These are phyloP conservation scores for Agelaius phoeniceus DNA, from an alignment of 2,113 vertebrate genomes.

Conservation along the genomic window DNA sequence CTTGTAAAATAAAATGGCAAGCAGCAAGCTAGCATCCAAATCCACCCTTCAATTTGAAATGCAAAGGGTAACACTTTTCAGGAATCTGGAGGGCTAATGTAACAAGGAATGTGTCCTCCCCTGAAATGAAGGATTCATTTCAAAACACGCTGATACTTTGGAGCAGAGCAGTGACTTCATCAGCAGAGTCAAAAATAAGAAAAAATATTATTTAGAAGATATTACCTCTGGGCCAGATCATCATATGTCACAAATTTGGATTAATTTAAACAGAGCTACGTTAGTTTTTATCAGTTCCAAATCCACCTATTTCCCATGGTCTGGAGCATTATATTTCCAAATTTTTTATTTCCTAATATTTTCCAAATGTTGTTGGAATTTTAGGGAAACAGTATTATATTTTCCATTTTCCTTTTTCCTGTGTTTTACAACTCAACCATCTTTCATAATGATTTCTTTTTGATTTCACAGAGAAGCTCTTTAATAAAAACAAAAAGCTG, in stretches of 20 bases:
- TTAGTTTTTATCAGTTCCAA: slow-evolving; percentile 15
- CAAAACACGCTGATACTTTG: neutral
- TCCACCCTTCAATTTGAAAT: neutral
- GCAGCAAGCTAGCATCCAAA: neutral
- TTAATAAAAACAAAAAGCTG: neutral
- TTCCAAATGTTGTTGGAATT: slow-evolving; percentile 47
- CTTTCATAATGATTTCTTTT: neutral
- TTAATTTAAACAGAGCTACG: neutral
- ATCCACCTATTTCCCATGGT: neutral
- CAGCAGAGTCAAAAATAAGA: neutral
- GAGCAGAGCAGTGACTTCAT: neutral
- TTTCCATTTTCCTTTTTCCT: neutral
- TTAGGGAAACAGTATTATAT: neutral
- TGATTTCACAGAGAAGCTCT: neutral
- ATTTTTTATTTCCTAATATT: slow-evolving; percentile 36
- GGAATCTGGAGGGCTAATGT: neutral
- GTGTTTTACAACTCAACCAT: neutral
- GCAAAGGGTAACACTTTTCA: neutral
- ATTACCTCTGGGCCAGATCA: neutral
- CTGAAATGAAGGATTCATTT: neutral
- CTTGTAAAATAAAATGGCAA: neutral
- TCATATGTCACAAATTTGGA: slow-evolving; percentile 6
- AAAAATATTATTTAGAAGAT: neutral
- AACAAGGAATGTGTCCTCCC: neutral
- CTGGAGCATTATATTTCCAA: neutral